Evolutionary conservation across 2,797 vertebrate species (phyloP), one percentile per base, ranked within the genome.

Genomic region (Spinibarbus caldwelli): DNA sequence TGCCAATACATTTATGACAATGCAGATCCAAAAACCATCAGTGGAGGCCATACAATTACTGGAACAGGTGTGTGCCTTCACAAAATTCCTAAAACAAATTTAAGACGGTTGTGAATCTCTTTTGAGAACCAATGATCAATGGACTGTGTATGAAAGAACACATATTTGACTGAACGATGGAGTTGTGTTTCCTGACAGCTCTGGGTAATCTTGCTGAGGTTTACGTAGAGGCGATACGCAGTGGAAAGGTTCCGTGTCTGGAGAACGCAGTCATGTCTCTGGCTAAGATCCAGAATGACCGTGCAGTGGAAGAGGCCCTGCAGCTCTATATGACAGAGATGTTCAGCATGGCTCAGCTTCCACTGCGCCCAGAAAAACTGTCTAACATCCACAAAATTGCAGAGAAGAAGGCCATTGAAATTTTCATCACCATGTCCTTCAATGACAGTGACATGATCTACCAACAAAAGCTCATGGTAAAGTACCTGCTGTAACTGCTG

Each of bases 221-320:
- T 7, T 95, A 93, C 10, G 57, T 94, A 26, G 21, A 83, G 2
- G 87, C 92, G 26, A 94, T 94, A 77, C 82, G 23, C 66, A 92
- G 87, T 4, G 93, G 93, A 2, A 71, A 80, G 0, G 83, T 93
- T 64, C 94, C 92, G 0, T 94, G 93, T 87, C 86, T 94, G 87
- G 92, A 94, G 88, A 94, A 91, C 0, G 89, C 92, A 0, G 90
- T 92, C 29, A 29, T 91, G n/a, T 70, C 87, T 34, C 86, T 95
- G 88, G 89, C 93, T 1, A 26, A 89, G 86, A 90, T 89, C 0
- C 92, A 91, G 86, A 95, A 95, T 4, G 26, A 84, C 0, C 86
- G 29, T 0, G 91, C 89, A 0, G 72, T 93, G 19, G 34, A 86
- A 14, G 72, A 75, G 19, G 91, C 91, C 3, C 3, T 91, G 31